A percentile compares a stretch with the other conserved stretches of the same genome.
Conservation (phyloP, 2,113 vertebrate genomes). For the Sinocyclocheilus anophthalmus region DNA sequence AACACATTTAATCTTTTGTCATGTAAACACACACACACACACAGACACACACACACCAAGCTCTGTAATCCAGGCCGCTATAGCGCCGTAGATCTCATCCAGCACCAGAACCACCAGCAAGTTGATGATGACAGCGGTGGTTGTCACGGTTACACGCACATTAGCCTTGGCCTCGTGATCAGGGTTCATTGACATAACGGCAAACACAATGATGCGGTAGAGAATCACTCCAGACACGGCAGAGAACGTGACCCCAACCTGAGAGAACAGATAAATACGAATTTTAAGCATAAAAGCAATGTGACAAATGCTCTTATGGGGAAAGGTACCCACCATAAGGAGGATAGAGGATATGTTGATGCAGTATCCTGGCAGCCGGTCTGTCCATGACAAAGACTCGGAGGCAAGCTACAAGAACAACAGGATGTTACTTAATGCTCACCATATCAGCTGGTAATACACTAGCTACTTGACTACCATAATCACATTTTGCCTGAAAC, state of each 20-base stretch:
- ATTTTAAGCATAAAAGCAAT: background rate
- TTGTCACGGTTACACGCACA: conserved; percentile 88
- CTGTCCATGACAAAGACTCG: conserved; percentile 88
- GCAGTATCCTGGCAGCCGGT: conserved; percentile 88
- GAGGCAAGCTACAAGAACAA: conserved; percentile 44
- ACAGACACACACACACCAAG: conserved; percentile 74
- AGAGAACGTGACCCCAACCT: conserved; percentile 90
- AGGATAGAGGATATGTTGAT: conserved; percentile 88
- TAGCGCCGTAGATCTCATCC: conserved; percentile 93
- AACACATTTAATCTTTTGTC: background rate
- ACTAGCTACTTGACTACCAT: background rate
- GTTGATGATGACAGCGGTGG: conserved; percentile 95
- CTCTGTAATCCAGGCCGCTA: conserved; percentile 95
- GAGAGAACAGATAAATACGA: conserved; percentile 23
- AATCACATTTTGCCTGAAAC: background rate
- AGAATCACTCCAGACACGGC: conserved; percentile 91
- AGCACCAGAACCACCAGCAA: conserved; percentile 93
- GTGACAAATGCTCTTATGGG: background rate
- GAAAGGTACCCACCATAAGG: conserved; percentile 84
- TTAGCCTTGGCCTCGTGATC: conserved; percentile 85
- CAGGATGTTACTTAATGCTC: conserved; percentile 9
- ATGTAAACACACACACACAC: background rate
- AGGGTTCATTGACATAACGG: conserved; percentile 88
- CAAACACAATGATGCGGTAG: conserved; percentile 89
- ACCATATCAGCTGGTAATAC: background rate